Base-by-base conservation (phyloP, 2,797 vertebrate species). In the Phyllotis vaccarum region DNA sequence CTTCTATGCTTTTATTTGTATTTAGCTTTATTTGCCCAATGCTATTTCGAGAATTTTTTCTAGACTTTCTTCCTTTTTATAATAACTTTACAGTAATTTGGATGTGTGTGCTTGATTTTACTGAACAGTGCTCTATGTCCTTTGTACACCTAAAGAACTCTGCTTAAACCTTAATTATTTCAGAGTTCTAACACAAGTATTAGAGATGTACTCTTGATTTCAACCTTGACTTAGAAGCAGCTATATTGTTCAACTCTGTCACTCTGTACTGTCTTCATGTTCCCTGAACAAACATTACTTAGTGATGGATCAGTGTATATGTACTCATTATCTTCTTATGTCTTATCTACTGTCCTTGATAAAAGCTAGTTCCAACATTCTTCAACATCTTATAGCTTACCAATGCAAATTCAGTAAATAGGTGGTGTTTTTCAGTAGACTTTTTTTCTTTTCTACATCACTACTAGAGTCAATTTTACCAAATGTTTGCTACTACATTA, bases 401-500 rank as follows among this genome's bases (percentile, higher is more conserved):
- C 21, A 82, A 0, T 56, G 31, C 17, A 52, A 74, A 66, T 56
- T 93, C 64, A n/a, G 3, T 52, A 68, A 31, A n/a, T 34, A 58
- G 5, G 31, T 74, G 37, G 46, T 49, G 1, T 40, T 74, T 14
- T 40, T 46, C 52, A 58, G 3, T 46, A 72, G 46, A 37, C 17
- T 13, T 2, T 64, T 43, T 85, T 88, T 46, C 40, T 75, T 40
- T 90, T 64, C 34, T 86, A 34, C 0, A 62, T 95, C 90, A 68
- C 9, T 66, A 2, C 66, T 85, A 43, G 66, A 60, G 37, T 75
- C 10, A 49, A 12, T 91, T 88, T 95, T 83, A 89, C 6, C n/a
- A 90, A 92, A 43, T 92, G 4, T 87, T 95, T 95, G 76, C 76
- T 40, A 86, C 31, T 68, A 9, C 16, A 46, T 76, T 81, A 56